Base-by-base conservation (phyloP, 2,797 vertebrate genomes). In the Mallotus villosus region DNA sequence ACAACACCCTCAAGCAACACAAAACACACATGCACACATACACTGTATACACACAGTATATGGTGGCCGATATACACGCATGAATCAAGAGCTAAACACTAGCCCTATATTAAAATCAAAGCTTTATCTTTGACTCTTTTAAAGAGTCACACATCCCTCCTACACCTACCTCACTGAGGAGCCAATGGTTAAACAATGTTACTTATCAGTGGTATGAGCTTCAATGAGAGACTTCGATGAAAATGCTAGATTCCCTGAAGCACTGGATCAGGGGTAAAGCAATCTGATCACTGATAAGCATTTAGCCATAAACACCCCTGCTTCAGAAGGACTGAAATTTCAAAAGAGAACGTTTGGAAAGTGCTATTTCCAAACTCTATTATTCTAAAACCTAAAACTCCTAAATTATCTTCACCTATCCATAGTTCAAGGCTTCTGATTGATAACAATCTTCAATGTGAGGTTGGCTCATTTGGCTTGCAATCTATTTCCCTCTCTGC, bases 231-330 rank as follows among this genome's bases (percentile, higher is more conserved):
- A 58, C n/a, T 53, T 70, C 53, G 51, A 61, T 67, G 7, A 46
- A 65, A 71, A 73, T 77, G 59, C 72, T n/a, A 8, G 14, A 71
- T 78, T 58, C 12, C 59, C 9, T 27, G 6, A 61, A 24, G 58
- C 21, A 6, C 21, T 59, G 9, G 19, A 19, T 63, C 6, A n/a
- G 34, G 37, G 65, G 37, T 0, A 24, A 74, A 49, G 59, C 73
- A 81, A 84, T 78, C 73, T 70, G 62, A 71, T 74, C 32, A 73
- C 34, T 32, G 67, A 78, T 75, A 78, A 66, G 25, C 60, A 69
- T 67, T 51, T 58, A 63, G 53, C 7, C 75, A 77, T 77, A 78
- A 77, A 75, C 37, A 67, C 37, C 74, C 17, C 62, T 66, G 71
- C 46, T 55, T 2, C 21, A 9, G n/a, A 41, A 41, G 37, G 37